phyloP scores from a whole-genome alignment of 2,888 invertebrate genomes.

The Ptycholaimellus sp. region DNA sequence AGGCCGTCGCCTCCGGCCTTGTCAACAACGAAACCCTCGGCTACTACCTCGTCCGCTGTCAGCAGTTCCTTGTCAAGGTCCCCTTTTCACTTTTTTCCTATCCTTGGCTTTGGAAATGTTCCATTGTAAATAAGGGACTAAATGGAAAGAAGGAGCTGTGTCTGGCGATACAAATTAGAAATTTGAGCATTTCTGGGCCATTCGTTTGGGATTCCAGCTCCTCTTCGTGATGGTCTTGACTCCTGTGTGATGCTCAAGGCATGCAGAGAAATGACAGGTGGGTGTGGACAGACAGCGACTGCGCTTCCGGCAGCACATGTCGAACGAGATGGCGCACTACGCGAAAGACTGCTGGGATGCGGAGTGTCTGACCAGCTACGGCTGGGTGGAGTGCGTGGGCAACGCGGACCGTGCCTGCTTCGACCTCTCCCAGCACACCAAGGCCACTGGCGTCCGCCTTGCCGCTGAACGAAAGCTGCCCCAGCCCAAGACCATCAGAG shows the following conservation, averaged over 20 bases:
- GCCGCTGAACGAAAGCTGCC: conserved; percentile 70
- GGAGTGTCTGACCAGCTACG: conserved; percentile 80
- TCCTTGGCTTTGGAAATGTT: too few relatives aligned
- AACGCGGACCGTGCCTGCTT: conserved; percentile 95
- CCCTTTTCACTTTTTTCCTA: not conserved
- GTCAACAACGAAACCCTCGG: conserved; percentile 91
- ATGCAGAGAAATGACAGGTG: too few relatives aligned
- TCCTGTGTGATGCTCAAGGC: too few relatives aligned
- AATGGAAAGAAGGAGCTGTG: too few relatives aligned
- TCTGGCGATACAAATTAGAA: too few relatives aligned
- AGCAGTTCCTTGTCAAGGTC: conserved; percentile 52
- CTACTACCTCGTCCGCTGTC: conserved; percentile 87
- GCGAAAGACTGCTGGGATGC: conserved; percentile 98
- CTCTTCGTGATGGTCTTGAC: too few relatives aligned
- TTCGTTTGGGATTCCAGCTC: too few relatives aligned
- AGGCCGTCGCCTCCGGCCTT: conserved; percentile 53
- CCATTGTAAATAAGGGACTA: too few relatives aligned
- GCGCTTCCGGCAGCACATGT: conserved; percentile 90
- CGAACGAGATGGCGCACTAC: conserved; percentile 99
- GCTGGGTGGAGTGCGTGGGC: conserved; percentile 97
- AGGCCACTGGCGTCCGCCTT: conserved; percentile 63
- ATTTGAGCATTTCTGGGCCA: too few relatives aligned
- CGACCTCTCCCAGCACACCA: conserved; percentile 75
- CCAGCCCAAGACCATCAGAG: conserved; percentile 39
- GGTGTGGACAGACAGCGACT: conserved; percentile 63